phyloP scores from a whole-genome alignment of 2,113 vertebrate genomes.

The Heteronetta atricapilla region DNA sequence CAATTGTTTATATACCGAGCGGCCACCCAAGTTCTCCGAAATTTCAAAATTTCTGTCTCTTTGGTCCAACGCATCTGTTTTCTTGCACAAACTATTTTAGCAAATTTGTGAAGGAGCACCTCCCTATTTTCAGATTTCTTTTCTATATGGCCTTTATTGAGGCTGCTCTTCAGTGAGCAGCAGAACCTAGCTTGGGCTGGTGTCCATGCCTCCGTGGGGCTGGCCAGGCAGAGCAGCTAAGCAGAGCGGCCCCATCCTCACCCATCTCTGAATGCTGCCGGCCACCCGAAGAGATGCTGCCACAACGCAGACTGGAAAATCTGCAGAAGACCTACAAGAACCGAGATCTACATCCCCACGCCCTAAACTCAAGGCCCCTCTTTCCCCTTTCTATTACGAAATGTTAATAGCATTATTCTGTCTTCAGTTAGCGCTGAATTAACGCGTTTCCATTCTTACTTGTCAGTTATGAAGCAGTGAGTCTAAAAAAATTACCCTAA shows the following conservation, averaged over 20 bases:
- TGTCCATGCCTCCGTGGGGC: neutral
- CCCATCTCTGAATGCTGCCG: neutral
- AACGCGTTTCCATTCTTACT: neutral
- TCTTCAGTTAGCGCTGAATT: conserved; percentile 44
- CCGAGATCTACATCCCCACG: neutral
- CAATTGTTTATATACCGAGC: neutral
- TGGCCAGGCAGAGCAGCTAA: neutral
- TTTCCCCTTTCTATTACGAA: neutral
- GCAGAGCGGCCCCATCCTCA: conserved; percentile 13
- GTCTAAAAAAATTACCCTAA: conserved; percentile 48
- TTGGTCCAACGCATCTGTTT: neutral
- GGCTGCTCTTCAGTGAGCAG: neutral
- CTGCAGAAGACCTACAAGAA: neutral
- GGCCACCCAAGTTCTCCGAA: neutral
- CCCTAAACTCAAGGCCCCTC: neutral
- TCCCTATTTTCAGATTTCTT: neutral
- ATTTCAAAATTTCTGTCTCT: neutral
- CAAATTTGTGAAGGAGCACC: neutral
- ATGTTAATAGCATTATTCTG: conserved; percentile 26
- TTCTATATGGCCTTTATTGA: neutral
- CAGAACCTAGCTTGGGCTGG: neutral
- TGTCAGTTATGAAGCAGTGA: conserved; percentile 47
- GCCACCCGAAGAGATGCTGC: neutral
- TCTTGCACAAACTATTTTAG: neutral
- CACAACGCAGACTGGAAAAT: neutral